Evolutionary conservation across 2,113 vertebrate species (phyloP).

Genomic region (Vireo altiloquus): DNA sequence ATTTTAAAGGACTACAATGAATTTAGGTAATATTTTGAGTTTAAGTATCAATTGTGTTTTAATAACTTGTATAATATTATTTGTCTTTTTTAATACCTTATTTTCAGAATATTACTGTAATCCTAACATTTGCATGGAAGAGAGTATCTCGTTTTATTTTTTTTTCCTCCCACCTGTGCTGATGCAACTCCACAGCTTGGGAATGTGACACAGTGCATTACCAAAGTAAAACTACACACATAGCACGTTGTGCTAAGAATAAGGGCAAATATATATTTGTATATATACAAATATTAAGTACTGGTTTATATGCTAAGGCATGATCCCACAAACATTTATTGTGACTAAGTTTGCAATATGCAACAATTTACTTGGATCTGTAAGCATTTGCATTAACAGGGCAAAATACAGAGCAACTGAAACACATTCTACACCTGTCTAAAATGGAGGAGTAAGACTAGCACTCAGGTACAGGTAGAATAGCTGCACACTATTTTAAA

Average conservation of each 20-base stretch:
- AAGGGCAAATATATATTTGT: not conserved
- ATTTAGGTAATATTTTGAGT: not conserved
- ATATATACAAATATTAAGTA: not conserved
- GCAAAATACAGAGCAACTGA: not conserved
- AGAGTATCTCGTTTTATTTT: not conserved
- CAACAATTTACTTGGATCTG: not conserved
- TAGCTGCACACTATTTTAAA: not conserved
- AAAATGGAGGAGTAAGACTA: not conserved
- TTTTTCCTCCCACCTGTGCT: not conserved
- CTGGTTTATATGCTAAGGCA: not conserved
- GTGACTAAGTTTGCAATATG: not conserved
- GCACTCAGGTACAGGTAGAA: not conserved
- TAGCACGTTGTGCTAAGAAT: not conserved
- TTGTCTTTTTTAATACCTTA: not conserved
- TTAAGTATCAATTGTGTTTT: conserved; percentile 12
- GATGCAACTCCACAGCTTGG: not conserved
- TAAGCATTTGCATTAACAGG: not conserved
- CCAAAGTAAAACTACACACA: not conserved
- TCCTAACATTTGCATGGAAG: not conserved
- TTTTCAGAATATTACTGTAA: not conserved
- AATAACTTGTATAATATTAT: not conserved
- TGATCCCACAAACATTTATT: not conserved
- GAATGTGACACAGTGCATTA: not conserved
- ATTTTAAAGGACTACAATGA: not conserved
- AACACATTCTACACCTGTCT: rapidly evolving